Evolutionary conservation across 37 sponge, comb jelly and placozoan species (phyloP).

Genomic region (Theonella swinhoei): DNA sequence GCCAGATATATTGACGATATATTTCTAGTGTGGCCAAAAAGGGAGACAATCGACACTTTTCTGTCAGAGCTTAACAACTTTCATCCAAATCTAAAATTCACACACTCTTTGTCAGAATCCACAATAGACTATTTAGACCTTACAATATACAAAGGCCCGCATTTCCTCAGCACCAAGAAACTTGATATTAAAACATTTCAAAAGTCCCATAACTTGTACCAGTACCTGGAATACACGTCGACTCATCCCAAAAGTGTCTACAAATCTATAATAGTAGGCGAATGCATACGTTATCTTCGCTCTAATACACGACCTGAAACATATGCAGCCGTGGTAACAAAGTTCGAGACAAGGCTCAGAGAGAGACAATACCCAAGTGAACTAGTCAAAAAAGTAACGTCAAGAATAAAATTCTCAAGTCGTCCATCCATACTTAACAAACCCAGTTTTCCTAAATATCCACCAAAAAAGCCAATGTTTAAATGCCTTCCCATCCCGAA

Average conservation of each 20-base stretch:
- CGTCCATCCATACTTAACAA: no score
- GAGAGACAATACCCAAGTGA: constrained; percentile 18
- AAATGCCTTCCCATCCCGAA: no score
- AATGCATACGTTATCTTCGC: not conserved
- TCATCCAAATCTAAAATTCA: not conserved
- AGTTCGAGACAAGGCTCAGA: not conserved
- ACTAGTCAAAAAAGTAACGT: not conserved
- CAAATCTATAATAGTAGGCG: constrained; percentile 5
- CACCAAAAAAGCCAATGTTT: no score
- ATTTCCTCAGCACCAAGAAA: not conserved
- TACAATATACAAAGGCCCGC: constrained; percentile 3
- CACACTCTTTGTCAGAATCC: not conserved
- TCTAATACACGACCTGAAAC: constrained; percentile 6
- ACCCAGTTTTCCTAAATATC: no score
- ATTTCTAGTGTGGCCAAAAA: constrained; percentile 3
- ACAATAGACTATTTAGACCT: not conserved
- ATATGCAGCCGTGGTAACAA: not conserved
- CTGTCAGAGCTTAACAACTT: not conserved
- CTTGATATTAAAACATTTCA: constrained; percentile 3
- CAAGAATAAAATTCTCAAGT: not conserved
- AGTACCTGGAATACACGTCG: constrained; percentile 9
- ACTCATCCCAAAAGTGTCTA: not conserved
- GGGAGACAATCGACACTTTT: not conserved
- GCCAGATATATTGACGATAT: constrained; percentile 27
- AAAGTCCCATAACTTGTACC: not conserved